Conservation (phyloP, 2,888 invertebrate species). For the Physocephala rufipes region DNA sequence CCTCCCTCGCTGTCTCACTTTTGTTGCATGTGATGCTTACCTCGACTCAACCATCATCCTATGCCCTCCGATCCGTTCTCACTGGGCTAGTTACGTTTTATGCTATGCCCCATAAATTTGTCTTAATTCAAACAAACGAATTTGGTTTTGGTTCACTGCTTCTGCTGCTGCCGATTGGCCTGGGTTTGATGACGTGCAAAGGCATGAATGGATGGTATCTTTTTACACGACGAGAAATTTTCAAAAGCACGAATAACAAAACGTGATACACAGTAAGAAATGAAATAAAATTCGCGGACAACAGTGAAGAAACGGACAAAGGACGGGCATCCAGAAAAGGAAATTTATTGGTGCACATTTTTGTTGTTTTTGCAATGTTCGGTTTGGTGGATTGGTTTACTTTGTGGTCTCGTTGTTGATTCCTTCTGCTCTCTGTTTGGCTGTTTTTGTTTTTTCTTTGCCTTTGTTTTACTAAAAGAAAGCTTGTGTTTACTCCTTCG, state of each 20-base stretch:
- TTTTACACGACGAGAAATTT: neutral
- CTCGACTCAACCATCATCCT: neutral
- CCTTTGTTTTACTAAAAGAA: too few relatives aligned
- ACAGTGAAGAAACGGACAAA: neutral
- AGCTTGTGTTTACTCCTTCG: too few relatives aligned
- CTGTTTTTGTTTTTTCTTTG: too few relatives aligned
- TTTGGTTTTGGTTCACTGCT: slow-evolving; percentile 14
- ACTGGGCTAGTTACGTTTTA: neutral
- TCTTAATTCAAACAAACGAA: slow-evolving; percentile 10
- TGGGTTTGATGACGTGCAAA: too few relatives aligned
- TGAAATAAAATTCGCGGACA: neutral
- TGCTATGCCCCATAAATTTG: slow-evolving; percentile 13
- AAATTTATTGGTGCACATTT: slow-evolving; percentile 15
- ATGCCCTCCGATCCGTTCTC: neutral
- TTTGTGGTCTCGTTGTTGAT: too few relatives aligned
- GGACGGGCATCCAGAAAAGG: slow-evolving; percentile 15
- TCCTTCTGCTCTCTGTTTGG: too few relatives aligned
- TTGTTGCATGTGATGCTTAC: neutral
- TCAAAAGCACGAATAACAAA: slow-evolving; percentile 2
- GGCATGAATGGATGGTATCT: neutral
- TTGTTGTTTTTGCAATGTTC: neutral
- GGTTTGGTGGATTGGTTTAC: neutral
- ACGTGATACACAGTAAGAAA: neutral
- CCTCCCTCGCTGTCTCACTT: neutral
- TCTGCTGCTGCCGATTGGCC: too few relatives aligned